Percentiles rank a stretch among this genome's conserved stretches.
Evolutionary conservation across 2,797 vertebrate species (phyloP).

Genomic region (Lepilemur septentrionalis): DNA sequence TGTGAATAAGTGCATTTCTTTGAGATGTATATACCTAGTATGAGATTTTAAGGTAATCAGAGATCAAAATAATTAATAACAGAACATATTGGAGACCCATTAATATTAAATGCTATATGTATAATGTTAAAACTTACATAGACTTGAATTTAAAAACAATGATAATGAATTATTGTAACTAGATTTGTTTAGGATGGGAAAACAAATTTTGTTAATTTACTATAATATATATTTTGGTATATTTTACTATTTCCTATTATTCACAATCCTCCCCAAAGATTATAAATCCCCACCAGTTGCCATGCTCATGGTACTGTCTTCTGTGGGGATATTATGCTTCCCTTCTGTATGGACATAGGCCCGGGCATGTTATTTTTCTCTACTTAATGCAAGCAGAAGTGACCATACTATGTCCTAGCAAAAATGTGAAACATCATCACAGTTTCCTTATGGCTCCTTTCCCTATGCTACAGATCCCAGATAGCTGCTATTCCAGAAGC

Average conservation of each 20-base stretch:
- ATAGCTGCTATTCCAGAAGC: background rate
- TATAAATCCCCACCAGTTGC: background rate
- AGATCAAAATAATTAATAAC: background rate
- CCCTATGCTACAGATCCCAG: background rate
- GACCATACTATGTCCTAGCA: background rate
- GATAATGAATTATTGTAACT: background rate
- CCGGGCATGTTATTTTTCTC: background rate
- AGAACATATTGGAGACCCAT: background rate
- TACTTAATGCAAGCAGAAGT: background rate
- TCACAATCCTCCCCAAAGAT: background rate
- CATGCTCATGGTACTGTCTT: background rate
- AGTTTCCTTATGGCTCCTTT: background rate
- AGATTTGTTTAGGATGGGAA: background rate
- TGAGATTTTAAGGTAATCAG: background rate
- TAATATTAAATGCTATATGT: background rate
- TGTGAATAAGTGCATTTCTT: background rate
- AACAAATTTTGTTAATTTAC: background rate
- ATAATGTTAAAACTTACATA: background rate
- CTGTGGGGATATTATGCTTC: background rate
- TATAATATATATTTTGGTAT: background rate
- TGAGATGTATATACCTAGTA: background rate
- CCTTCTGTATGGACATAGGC: background rate
- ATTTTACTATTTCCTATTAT: background rate
- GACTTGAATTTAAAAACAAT: background rate
- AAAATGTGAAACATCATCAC: background rate